These are phyloP conservation scores for Lates japonicus DNA, from an alignment of 2,797 vertebrate genomes.

Conservation along the genomic window DNA sequence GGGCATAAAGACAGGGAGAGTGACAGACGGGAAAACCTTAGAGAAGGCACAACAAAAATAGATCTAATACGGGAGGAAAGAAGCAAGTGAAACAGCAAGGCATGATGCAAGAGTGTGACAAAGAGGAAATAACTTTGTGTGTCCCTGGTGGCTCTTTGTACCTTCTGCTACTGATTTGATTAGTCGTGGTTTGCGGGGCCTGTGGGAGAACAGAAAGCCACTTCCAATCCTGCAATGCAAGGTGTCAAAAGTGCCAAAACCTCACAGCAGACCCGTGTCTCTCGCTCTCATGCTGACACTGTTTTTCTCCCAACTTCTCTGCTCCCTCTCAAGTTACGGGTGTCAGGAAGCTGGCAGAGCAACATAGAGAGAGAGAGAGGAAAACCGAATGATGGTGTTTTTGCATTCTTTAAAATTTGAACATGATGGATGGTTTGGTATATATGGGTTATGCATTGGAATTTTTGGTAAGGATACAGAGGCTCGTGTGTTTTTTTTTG, in stretches of 20 bases:
- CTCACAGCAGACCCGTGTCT: slow-evolving; percentile 34
- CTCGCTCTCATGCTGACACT: slow-evolving; percentile 34
- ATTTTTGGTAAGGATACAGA: slow-evolving; percentile 17
- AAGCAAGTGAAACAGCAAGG: slow-evolving; percentile 19
- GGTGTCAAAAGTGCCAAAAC: slow-evolving; percentile 61
- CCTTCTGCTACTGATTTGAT: slow-evolving; percentile 72
- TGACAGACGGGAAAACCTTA: slow-evolving; percentile 37
- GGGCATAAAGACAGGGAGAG: slow-evolving; percentile 6
- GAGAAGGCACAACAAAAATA: slow-evolving; percentile 53
- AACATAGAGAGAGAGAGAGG: slow-evolving; percentile 23
- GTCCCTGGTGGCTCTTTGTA: slow-evolving; percentile 62
- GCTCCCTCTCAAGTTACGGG: slow-evolving; percentile 49
- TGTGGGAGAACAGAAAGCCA: slow-evolving; percentile 43
- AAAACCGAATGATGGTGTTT: slow-evolving; percentile 35
- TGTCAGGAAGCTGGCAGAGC: slow-evolving; percentile 57
- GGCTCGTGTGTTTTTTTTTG: slow-evolving; percentile 30
- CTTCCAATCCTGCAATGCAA: slow-evolving; percentile 52
- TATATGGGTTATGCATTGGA: slow-evolving; percentile 6
- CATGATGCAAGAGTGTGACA: slow-evolving; percentile 48
- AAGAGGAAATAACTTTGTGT: slow-evolving; percentile 44
- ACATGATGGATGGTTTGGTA: slow-evolving; percentile 45
- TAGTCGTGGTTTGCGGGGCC: slow-evolving; percentile 60
- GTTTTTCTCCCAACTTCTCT: slow-evolving; percentile 38
- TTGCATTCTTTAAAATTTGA: slow-evolving; percentile 49
- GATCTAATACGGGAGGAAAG: slow-evolving; percentile 34